Evolutionary conservation across 2,888 invertebrate species (phyloP), one percentile per base, ranked within the genome.

Genomic region (Apamea sordens): DNA sequence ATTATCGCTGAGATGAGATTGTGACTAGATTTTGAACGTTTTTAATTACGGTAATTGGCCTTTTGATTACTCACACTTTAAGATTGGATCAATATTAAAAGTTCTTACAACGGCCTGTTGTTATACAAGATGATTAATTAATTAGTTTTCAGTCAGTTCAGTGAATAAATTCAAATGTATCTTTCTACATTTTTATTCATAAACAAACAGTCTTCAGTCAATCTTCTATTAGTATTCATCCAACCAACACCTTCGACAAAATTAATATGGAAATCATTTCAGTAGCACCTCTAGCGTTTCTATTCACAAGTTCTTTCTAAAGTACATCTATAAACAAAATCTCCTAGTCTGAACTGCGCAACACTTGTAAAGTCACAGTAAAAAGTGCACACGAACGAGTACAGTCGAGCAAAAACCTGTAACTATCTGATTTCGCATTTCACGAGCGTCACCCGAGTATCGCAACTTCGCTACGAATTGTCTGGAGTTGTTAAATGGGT

Each of bases 361-460:
- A 88, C 86, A 81, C 80, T 87, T 84, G 90, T 89, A 91, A 90
- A 86, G 80, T 86, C 86, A 61, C 78, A 77, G 81, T 86, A 89
- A 89, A 89, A 90, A 89, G 82, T 90, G 88, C 86, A 89, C 90
- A 91, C 89, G 86, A 88, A 83, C 77, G 47, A 78, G 90, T 90
- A 90, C 90, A 90, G 85, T 88, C 88, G 89, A 83, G 91, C 90
- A 93, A 94, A 93, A 93, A 93, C 92, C 88, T 88, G 76, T 81
- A 83, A 85, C 87, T 93, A 94, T 94, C 94, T 93, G 94, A 94
- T 94, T 92, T 94, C 91, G 91, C 93, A 94, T 94, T 94, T 94
- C 94, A 94, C 94, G 94, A 94, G 86, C 92, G 90, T 92, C 90
- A 86, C 86, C 88, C 74, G 86, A 85, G 83, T 88, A 90, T 91